phyloP scores from a whole-genome alignment of 2,888 invertebrate species.

The Chesias legatella region DNA sequence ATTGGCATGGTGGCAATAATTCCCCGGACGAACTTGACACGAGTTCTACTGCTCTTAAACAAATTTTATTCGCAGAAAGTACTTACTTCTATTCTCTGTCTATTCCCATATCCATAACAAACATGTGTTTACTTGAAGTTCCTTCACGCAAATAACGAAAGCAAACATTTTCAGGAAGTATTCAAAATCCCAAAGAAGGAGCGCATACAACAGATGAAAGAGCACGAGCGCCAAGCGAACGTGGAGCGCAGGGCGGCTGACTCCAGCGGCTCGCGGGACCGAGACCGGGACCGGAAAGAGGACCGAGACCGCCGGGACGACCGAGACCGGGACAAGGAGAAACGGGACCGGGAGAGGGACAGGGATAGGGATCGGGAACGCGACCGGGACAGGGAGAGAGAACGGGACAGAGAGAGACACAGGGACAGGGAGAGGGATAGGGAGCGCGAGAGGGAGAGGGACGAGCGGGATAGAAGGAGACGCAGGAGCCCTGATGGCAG shows the following conservation, averaged over 20 bases:
- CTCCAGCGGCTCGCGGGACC: conserved; percentile 64
- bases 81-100: too few species aligned
- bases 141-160: too few species aligned
- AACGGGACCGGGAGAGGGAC: conserved; percentile 46
- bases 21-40: too few species aligned
- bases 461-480: conserved; percentile 62
- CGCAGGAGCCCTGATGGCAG: conserved; percentile 70
- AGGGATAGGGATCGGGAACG: conserved; percentile 47
- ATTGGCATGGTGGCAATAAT: too few species aligned
- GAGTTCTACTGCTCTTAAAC: too few species aligned
- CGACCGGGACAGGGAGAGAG: conserved; percentile 44
- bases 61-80: too few species aligned
- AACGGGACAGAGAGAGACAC: conserved; percentile 42
- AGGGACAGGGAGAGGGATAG: conserved; percentile 45
- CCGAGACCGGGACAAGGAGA: conserved; percentile 45
- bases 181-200: conserved; percentile 97
- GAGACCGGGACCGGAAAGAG: conserved; percentile 44
- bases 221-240: conserved; percentile 95
- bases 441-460: conserved; percentile 52
- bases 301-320: conserved; percentile 41
- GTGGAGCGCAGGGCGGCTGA: conserved; percentile 72
- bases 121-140: too few species aligned
- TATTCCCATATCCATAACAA: too few species aligned
- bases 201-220: conserved; percentile 96
- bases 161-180: conserved; percentile 74